phyloP scores from a whole-genome alignment of 2,888 invertebrate genomes.

The Beris morrisii region DNA sequence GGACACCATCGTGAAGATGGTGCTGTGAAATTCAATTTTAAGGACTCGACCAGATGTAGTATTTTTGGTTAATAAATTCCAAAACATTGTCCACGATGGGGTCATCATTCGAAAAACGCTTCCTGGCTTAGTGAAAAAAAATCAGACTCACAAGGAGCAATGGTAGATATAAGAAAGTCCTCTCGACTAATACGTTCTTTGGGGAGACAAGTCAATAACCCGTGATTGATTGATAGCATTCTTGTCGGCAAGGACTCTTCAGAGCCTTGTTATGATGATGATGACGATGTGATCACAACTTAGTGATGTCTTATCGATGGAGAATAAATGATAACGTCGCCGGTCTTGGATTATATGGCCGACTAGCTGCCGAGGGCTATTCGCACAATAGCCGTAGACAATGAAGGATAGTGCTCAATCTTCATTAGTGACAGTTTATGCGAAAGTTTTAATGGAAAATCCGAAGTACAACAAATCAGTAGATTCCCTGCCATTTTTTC shows the following conservation, averaged over 20 bases:
- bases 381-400: slow-evolving; percentile 3
- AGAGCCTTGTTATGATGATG: slow-evolving; percentile 27
- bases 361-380: neutral
- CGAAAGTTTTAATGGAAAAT: slow-evolving; percentile 29
- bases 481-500: too few relatives aligned
- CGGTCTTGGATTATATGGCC: neutral
- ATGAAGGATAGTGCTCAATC: slow-evolving; percentile 24
- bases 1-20: too few relatives aligned
- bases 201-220: slow-evolving; percentile 15
- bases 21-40: too few relatives aligned
- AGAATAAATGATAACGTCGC: slow-evolving; percentile 17
- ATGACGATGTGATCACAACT: slow-evolving; percentile 28
- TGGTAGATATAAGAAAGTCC: too few relatives aligned
- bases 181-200: too few relatives aligned
- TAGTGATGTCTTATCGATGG: slow-evolving; percentile 19
- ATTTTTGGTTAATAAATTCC: too few relatives aligned
- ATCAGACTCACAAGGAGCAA: too few relatives aligned
- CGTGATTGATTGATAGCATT: slow-evolving; percentile 24
- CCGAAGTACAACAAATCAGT: neutral
- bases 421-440: slow-evolving; percentile 29
- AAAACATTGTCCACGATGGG: too few relatives aligned
- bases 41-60: too few relatives aligned
- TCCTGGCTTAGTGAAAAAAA: too few relatives aligned
- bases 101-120: too few relatives aligned
- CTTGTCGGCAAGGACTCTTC: slow-evolving; percentile 20